Evolutionary conservation across 1,140 invertebrate genomes (phyloP).

Genomic region (Phocides pigmalion): DNA sequence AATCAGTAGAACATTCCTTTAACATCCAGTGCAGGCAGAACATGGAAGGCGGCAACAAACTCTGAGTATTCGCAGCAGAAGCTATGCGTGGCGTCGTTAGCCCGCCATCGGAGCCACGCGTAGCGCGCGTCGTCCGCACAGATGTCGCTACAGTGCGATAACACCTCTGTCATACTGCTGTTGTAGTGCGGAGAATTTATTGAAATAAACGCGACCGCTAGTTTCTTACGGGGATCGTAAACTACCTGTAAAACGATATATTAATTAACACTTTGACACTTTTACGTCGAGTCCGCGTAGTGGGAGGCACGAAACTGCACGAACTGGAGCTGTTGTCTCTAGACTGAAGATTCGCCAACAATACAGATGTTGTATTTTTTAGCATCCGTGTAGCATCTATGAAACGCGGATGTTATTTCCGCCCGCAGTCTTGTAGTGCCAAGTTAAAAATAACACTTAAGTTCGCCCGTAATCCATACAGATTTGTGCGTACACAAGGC

Average conservation of each 20-base stretch:
- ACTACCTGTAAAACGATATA: conserved; percentile 69
- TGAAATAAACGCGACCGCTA: conserved; percentile 56
- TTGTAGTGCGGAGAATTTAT: conserved; percentile 70
- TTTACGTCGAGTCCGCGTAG: too few species aligned
- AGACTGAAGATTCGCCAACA: too few species aligned
- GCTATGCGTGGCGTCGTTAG: conserved; percentile 62
- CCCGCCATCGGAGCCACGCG: conserved; percentile 61
- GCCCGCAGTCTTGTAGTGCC: too few species aligned
- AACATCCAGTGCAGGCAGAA: conserved; percentile 52
- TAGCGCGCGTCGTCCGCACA: conserved; percentile 47
- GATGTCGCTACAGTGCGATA: conserved; percentile 58
- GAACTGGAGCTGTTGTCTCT: too few species aligned
- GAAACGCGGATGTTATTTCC: too few species aligned
- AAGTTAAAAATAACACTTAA: too few species aligned
- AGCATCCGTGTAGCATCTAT: too few species aligned
- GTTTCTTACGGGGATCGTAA: conserved; percentile 45
- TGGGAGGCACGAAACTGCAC: too few species aligned
- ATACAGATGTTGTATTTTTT: too few species aligned
- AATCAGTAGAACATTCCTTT: conserved; percentile 53
- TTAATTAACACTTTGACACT: too few species aligned
- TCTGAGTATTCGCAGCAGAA: conserved; percentile 67
- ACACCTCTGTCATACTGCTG: conserved; percentile 35
- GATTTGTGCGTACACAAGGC: too few species aligned
- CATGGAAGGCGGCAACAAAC: conserved; percentile 44
- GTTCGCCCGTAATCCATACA: too few species aligned